Evolutionary conservation across 2,797 vertebrate species (phyloP), one percentile per base, ranked within the genome.

Genomic region (Falco concolor): DNA sequence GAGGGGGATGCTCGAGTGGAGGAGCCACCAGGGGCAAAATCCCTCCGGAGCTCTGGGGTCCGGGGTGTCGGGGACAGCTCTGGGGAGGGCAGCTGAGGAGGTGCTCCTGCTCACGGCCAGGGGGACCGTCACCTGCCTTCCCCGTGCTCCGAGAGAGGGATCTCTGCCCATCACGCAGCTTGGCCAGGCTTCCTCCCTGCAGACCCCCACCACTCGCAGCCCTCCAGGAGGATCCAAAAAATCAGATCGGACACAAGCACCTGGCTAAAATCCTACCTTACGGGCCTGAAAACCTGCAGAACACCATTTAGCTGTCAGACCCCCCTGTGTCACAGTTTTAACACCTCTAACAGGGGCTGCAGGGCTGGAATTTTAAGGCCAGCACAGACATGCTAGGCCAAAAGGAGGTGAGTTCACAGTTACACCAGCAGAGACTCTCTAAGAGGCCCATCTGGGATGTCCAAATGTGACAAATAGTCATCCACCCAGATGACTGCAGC

Each of bases 41-140:
- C 27, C 20, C 69, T 32, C 44, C 34, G 8, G 28, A 69, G 32
- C 23, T 75, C 24, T 49, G 47, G 19, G 13, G 14, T 22, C 11
- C 4, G 0, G 18, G 34, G 21, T 34, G 32, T 19, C 24, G 2
- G 45, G 10, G 32, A 54, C 13, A 8, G 4, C 18, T 36, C 24
- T 53, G 30, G 27, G 69, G 32, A 56, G 13, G 14, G 22, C 54
- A n/a, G 54, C 5, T 27, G 50, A 23, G 56, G 17, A 57, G 19
- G 2, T 24, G 60, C 28, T 65, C 36, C 67, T 27, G 45, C 73
- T 47, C 24, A 5, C 59, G 9, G 22, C 1, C 1, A 8, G 25
- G 25, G 22, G 19, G n/a, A 2, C 47, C 25, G 34, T 2, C 34
- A 23, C 14, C 56, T 54, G 44, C 34, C 60, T 34, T 65, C 59